phyloP scores from a whole-genome alignment of 2,888 invertebrate genomes.

The Himalopsyche anomala region DNA sequence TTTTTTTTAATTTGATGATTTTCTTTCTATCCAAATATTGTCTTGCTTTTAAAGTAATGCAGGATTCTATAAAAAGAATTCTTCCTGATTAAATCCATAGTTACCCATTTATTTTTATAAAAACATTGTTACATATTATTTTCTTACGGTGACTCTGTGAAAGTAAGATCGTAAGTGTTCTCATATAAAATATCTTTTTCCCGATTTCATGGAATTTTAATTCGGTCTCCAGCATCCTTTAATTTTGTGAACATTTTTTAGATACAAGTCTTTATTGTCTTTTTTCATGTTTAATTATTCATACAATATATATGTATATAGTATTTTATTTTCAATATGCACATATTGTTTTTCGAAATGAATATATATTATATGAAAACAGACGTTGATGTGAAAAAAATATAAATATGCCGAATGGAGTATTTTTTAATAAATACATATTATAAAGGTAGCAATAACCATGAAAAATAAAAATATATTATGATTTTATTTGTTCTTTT shows the following conservation, averaged over 20 bases:
- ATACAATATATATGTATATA: background rate
- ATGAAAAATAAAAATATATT: constrained; percentile 51
- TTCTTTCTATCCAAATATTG: no score
- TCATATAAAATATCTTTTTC: constrained; percentile 2
- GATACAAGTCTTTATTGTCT: constrained; percentile 23
- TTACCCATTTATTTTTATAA: no score
- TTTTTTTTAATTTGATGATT: no score
- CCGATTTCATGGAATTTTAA: background rate
- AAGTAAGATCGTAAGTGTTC: no score
- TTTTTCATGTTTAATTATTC: constrained; percentile 31
- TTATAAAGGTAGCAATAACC: constrained; percentile 47
- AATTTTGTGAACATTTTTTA: constrained; percentile 39
- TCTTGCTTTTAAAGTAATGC: no score
- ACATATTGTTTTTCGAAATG: constrained; percentile 28
- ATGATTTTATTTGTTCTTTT: constrained; percentile 51
- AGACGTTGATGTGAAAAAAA: background rate
- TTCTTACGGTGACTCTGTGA: no score
- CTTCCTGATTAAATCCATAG: no score
- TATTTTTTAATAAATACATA: constrained; percentile 55
- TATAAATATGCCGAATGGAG: background rate
- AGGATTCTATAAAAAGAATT: no score
- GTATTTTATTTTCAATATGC: constrained; percentile 43
- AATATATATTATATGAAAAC: constrained; percentile 27
- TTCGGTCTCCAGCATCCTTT: background rate
- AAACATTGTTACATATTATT: no score